Evolutionary conservation across 1,140 invertebrate genomes (phyloP).

Genomic region (Camponotus pennsylvanicus): DNA sequence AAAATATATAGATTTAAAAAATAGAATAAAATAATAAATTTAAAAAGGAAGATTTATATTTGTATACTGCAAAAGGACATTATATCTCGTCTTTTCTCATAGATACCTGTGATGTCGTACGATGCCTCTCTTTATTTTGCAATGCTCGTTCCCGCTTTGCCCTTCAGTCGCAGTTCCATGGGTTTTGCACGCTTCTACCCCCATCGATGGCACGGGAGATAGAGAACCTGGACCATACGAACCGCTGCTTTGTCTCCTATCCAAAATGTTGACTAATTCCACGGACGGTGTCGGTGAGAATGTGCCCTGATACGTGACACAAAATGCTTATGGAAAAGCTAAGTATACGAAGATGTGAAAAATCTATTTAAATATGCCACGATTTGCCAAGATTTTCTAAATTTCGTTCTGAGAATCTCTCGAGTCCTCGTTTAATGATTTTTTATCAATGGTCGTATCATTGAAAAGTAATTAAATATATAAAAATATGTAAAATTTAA

Average conservation of each 20-base stretch:
- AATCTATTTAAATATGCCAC: constrained; percentile 4
- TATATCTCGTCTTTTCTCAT: constrained; percentile 2
- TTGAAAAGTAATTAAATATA: constrained; percentile 10
- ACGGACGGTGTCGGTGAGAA: constrained; percentile 86
- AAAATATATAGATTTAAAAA: not conserved
- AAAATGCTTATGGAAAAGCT: constrained; percentile 30
- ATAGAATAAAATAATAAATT: too few relatives aligned
- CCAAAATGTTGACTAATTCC: constrained; percentile 84
- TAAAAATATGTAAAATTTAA: not conserved
- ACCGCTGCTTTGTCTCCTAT: constrained; percentile 83
- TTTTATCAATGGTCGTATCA: not conserved
- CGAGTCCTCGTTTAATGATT: not conserved
- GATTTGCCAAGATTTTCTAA: not conserved
- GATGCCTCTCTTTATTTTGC: constrained; percentile 85
- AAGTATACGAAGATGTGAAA: not conserved
- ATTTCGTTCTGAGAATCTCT: not conserved
- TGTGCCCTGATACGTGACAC: constrained; percentile 77
- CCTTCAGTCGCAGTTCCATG: constrained; percentile 84
- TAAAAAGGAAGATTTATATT: too few relatives aligned
- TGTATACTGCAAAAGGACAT: not conserved
- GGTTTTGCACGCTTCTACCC: constrained; percentile 84
- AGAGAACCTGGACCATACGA: constrained; percentile 84
- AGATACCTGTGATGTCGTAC: constrained; percentile 85
- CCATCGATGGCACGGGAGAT: constrained; percentile 83
- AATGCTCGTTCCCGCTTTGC: constrained; percentile 82